Conservation (phyloP, 2,797 vertebrate genomes). For the Myoxocephalus aenaeus region DNA sequence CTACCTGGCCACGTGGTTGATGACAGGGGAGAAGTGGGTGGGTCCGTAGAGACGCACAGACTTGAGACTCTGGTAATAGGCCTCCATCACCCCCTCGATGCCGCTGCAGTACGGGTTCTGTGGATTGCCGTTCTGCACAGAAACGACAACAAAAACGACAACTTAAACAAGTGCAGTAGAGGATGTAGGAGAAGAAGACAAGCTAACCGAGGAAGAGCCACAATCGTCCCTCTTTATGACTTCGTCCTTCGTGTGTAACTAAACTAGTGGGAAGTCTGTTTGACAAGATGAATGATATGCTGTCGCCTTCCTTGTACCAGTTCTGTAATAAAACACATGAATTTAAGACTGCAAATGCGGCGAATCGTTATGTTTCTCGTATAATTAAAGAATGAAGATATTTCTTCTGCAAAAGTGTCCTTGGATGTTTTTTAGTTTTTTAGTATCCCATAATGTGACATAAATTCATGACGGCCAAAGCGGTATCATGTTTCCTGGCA, state of each 20-base stretch:
- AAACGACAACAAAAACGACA: conserved; percentile 5
- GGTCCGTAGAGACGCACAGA: conserved; percentile 97
- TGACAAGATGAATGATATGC: neutral
- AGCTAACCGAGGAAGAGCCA: neutral
- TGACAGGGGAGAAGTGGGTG: conserved; percentile 98
- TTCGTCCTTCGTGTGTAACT: neutral
- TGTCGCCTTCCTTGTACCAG: neutral
- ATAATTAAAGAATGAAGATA: neutral
- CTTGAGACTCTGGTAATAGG: conserved; percentile 96
- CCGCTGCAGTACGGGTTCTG: conserved; percentile 97
- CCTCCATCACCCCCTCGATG: conserved; percentile 98
- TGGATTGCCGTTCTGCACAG: conserved; percentile 93
- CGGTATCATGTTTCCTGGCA: neutral
- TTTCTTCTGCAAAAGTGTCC: neutral
- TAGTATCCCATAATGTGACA: neutral
- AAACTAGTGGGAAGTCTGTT: neutral
- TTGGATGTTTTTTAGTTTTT: neutral
- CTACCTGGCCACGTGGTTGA: conserved; percentile 95
- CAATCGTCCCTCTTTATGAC: neutral
- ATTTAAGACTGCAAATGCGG: neutral
- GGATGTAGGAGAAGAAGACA: too few relatives aligned
- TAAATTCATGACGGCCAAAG: neutral
- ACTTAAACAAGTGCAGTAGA: neutral
- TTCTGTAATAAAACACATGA: neutral
- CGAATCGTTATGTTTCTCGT: neutral